phyloP scores from a whole-genome alignment of 2,113 vertebrate species.

The Peromyscus polionotus region DNA sequence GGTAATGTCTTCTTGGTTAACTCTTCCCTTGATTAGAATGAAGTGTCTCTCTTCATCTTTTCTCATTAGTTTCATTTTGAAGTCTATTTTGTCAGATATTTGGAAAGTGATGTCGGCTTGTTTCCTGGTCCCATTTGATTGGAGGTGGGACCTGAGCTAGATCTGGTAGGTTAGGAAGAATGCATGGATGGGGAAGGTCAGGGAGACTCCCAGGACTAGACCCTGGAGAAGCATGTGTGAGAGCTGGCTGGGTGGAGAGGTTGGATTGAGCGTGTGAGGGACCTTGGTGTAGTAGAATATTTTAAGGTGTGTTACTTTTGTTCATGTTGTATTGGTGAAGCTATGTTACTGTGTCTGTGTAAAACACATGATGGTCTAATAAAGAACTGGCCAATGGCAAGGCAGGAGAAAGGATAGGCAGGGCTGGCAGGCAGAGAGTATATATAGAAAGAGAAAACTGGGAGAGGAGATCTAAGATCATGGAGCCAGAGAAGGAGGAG shows the following conservation, averaged over 20 bases:
- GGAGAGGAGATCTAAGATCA: no score
- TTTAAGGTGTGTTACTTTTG: no score
- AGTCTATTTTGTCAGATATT: neutral
- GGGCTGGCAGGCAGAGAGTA: no score
- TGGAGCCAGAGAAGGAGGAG: no score
- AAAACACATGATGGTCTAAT: no score
- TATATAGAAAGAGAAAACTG: no score
- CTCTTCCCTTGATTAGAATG: neutral
- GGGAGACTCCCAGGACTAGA: neutral
- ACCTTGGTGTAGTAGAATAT: neutral
- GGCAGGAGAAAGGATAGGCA: no score
- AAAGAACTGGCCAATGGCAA: no score
- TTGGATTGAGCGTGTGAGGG: neutral
- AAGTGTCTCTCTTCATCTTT: neutral
- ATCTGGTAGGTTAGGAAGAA: neutral
- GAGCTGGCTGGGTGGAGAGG: neutral
- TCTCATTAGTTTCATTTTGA: neutral
- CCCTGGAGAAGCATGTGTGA: neutral
- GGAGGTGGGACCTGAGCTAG: neutral
- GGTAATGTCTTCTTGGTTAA: neutral
- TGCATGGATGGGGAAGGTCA: neutral
- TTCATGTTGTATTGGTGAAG: no score
- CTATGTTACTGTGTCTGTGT: no score
- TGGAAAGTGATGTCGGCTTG: neutral
- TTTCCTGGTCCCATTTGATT: neutral